Percentiles rank a stretch among this genome's conserved stretches.
These are phyloP conservation scores for Cynaeus angustus DNA, from an alignment of 2,888 invertebrate genomes.

Conservation along the genomic window DNA sequence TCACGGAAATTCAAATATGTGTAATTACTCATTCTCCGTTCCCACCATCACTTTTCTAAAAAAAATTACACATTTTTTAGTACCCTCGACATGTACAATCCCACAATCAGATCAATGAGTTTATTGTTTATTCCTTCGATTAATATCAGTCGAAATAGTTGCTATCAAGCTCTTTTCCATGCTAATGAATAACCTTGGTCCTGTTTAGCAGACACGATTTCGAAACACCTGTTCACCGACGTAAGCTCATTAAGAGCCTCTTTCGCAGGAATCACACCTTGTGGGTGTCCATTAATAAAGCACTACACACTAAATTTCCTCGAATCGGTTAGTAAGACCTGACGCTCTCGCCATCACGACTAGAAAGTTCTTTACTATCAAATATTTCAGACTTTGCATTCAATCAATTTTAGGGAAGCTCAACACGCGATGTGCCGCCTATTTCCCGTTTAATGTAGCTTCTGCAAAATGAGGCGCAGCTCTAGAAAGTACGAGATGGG, in stretches of 20 bases:
- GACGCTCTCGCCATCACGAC: neutral
- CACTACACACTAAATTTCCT: conserved; percentile 2
- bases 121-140: neutral
- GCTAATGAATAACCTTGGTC: conserved; percentile 26
- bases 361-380: conserved; percentile 3
- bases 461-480: conserved; percentile 7
- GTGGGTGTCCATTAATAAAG: conserved; percentile 34
- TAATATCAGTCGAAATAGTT: conserved; percentile 6
- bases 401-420: conserved; percentile 22
- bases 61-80: conserved; percentile 20
- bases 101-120: neutral
- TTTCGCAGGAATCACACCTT: conserved; percentile 10
- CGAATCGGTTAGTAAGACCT: conserved; percentile 2
- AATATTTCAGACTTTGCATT: conserved; percentile 7
- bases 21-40: conserved; percentile 19
- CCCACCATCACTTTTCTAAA: conserved; percentile 10
- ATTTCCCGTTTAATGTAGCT: neutral
- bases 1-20: neutral
- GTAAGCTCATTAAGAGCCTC: conserved; percentile 7
- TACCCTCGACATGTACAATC: no score
- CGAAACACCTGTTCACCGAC: conserved; percentile 22
- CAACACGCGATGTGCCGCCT: conserved; percentile 16
- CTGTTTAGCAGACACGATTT: conserved; percentile 14
- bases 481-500: conserved; percentile 18
- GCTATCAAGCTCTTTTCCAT: conserved; percentile 7